These are phyloP conservation scores for Drosophila quinaria DNA, from an alignment of 2,888 invertebrate species.

Conservation along the genomic window DNA sequence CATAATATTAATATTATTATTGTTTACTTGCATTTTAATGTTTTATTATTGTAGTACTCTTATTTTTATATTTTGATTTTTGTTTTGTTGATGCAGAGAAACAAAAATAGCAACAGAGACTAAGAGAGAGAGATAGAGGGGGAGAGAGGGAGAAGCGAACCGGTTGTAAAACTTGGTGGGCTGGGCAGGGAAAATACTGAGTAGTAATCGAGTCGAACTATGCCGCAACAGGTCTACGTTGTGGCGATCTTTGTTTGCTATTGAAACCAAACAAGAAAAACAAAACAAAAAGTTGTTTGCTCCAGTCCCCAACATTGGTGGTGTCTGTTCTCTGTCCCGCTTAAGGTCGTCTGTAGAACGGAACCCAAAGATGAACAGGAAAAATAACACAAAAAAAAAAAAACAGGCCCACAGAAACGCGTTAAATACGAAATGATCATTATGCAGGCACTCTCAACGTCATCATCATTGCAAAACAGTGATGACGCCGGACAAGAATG, in stretches of 20 bases:
- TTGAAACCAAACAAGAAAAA: constrained; percentile 33
- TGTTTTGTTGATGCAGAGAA: constrained; percentile 31
- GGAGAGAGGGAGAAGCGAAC: constrained; percentile 40
- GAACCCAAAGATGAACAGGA: constrained; percentile 60
- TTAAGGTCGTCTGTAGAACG: constrained; percentile 81
- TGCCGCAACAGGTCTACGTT: constrained; percentile 70
- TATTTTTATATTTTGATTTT: constrained; percentile 3
- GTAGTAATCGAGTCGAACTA: constrained; percentile 57
- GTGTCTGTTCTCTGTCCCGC: constrained; percentile 61
- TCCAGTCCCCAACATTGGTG: constrained; percentile 73
- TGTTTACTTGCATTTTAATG: background rate
- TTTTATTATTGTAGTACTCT: background rate
- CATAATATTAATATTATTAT: background rate
- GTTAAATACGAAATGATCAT: constrained; percentile 38
- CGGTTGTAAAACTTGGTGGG: constrained; percentile 70
- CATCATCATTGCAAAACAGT: constrained; percentile 47
- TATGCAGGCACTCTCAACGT: constrained; percentile 25
- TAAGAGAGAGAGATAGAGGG: constrained; percentile 6
- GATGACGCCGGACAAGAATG: constrained; percentile 69
- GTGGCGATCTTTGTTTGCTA: constrained; percentile 45
- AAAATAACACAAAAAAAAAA: constrained; percentile 11
- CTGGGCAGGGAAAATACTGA: constrained; percentile 55
- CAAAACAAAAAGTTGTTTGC: constrained; percentile 69
- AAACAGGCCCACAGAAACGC: constrained; percentile 16
- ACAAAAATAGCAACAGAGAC: constrained; percentile 64